Percentiles rank a stretch among this genome's conserved stretches.
These are phyloP conservation scores for Chromis chromis DNA, from an alignment of 2,797 vertebrate species.

Conservation along the genomic window DNA sequence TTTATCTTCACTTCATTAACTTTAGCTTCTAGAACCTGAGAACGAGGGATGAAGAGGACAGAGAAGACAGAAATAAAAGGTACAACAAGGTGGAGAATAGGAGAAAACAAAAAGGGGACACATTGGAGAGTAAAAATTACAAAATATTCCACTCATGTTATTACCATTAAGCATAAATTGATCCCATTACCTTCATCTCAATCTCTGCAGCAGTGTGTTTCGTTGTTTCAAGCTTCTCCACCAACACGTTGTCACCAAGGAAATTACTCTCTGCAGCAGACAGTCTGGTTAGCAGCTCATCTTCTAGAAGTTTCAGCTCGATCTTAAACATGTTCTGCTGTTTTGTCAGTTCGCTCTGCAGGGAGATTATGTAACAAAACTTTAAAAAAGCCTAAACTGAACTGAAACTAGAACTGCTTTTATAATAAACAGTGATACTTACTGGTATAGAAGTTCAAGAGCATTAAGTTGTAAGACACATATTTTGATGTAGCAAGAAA, in stretches of 20 bases:
- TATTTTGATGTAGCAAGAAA: not conserved
- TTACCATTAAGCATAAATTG: not conserved
- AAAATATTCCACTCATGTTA: not conserved
- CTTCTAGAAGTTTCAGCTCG: conserved; percentile 88
- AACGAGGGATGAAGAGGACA: not conserved
- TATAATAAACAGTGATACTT: not conserved
- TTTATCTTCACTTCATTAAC: conserved; percentile 89
- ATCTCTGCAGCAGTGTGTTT: conserved; percentile 87
- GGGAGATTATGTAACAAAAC: not conserved
- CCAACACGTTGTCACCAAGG: conserved; percentile 82
- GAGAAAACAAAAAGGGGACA: not conserved
- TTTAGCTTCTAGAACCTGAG: conserved; percentile 88
- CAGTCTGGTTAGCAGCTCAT: conserved; percentile 84
- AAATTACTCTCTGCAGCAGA: conserved; percentile 87
- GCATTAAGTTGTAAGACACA: too few relatives aligned
- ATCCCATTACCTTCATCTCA: conserved; percentile 81
- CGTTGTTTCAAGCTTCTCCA: conserved; percentile 88
- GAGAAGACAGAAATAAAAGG: not conserved
- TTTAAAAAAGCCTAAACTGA: not conserved
- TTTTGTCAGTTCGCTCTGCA: conserved; percentile 85
- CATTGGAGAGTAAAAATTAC: not conserved
- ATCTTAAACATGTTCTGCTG: conserved; percentile 91
- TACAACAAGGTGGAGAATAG: not conserved
- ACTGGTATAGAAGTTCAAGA: too few relatives aligned
- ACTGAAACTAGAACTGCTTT: not conserved